phyloP scores from a whole-genome alignment of 2,113 vertebrate genomes.

The Hydrolagus affinis region DNA sequence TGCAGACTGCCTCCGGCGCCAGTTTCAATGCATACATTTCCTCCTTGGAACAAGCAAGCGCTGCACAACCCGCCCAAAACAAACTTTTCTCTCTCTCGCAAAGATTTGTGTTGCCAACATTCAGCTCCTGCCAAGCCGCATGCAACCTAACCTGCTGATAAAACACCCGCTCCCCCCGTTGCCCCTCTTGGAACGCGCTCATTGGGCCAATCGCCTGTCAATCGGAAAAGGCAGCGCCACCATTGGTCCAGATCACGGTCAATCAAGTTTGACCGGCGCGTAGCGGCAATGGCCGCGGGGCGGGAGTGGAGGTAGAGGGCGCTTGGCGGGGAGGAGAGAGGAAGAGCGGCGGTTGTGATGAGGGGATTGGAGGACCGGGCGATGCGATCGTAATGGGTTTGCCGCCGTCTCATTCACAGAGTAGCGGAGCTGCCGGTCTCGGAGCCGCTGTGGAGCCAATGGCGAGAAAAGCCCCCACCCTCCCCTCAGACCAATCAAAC shows the following conservation, averaged over 20 bases:
- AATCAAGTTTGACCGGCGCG: not conserved
- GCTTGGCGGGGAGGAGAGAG: not conserved
- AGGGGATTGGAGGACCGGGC: too few species aligned
- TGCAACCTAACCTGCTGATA: not conserved
- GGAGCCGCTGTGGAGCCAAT: not conserved
- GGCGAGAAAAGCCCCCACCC: not conserved
- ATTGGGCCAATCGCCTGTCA: not conserved
- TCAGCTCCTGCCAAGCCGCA: slow-evolving; percentile 64
- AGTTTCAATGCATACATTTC: slow-evolving; percentile 44
- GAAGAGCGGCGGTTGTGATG: too few species aligned
- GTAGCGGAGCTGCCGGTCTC: not conserved
- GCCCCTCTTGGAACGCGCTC: not conserved
- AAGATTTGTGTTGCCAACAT: slow-evolving; percentile 75
- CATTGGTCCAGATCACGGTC: not conserved
- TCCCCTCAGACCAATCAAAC: slow-evolving; percentile 79
- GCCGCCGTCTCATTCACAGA: too few species aligned
- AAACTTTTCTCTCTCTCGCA: slow-evolving; percentile 28
- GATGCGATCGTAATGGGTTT: too few species aligned
- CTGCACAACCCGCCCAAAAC: not conserved
- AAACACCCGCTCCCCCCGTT: not conserved
- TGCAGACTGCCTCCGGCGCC: slow-evolving; percentile 48
- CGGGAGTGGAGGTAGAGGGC: not conserved
- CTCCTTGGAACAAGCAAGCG: not conserved
- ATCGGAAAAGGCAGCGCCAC: not conserved
- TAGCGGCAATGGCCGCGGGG: not conserved